Percentiles rank a stretch among this genome's conserved stretches.
Conservation (phyloP, 2,888 invertebrate genomes). For the Drosophila leonis region DNA sequence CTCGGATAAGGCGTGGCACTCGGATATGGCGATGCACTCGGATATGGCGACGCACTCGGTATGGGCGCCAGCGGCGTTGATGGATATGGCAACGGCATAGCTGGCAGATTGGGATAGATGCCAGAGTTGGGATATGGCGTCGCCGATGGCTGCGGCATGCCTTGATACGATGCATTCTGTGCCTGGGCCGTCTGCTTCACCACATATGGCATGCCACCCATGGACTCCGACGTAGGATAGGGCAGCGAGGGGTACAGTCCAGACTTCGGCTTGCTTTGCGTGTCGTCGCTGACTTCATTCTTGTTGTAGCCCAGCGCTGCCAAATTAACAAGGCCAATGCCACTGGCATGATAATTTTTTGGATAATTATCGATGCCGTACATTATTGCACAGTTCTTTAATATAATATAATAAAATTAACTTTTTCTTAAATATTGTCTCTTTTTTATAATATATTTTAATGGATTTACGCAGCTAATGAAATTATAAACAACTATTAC, state of each 20-base stretch:
- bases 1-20: conserved; percentile 35
- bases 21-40: conserved; percentile 32
- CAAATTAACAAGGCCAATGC: conserved; percentile 83
- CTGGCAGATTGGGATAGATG: conserved; percentile 61
- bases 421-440: conserved; percentile 3
- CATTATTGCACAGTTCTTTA: conserved; percentile 51
- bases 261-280: conserved; percentile 58
- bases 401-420: conserved; percentile 5
- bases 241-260: conserved; percentile 82
- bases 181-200: conserved; percentile 62
- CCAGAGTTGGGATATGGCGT: conserved; percentile 64
- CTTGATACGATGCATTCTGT: conserved; percentile 62
- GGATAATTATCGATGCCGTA: conserved; percentile 81
- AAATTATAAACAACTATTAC: conserved; percentile 24
- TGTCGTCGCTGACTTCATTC: conserved; percentile 64
- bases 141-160: conserved; percentile 52
- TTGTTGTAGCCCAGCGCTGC: conserved; percentile 83
- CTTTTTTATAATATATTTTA: conserved; percentile 2
- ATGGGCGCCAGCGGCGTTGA: conserved; percentile 43
- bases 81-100: conserved; percentile 54
- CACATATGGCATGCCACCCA: conserved; percentile 75
- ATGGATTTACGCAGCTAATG: conserved; percentile 38
- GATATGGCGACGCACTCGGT: conserved; percentile 18
- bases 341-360: conserved; percentile 84
- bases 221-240: conserved; percentile 74